Evolutionary conservation across 2,797 vertebrate genomes (phyloP).

Genomic region (Morus bassanus): DNA sequence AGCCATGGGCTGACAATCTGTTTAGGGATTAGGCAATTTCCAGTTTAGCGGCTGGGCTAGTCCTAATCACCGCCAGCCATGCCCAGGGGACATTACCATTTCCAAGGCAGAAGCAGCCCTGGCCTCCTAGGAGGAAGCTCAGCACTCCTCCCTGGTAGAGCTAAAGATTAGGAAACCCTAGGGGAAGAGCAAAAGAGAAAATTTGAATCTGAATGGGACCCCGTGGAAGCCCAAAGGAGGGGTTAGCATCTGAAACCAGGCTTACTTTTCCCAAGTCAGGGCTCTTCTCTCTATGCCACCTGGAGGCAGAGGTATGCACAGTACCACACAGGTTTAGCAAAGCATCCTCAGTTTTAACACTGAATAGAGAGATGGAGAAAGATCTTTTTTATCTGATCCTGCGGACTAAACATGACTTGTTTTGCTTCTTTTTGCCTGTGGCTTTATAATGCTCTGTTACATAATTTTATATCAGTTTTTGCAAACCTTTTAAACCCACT

Average conservation of each 20-base stretch:
- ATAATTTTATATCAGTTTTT: background rate
- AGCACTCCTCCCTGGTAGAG: background rate
- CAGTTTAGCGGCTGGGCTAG: background rate
- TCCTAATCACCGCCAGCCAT: background rate
- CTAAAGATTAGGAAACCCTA: background rate
- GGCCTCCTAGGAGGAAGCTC: background rate
- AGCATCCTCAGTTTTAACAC: background rate
- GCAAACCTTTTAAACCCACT: background rate
- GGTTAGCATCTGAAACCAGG: background rate
- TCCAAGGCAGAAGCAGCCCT: background rate
- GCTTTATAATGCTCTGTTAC: background rate
- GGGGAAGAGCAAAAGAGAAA: background rate
- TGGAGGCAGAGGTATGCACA: background rate
- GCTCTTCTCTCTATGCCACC: background rate
- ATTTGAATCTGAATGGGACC: background rate
- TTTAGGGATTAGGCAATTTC: background rate
- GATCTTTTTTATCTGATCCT: background rate
- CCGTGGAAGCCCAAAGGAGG: background rate
- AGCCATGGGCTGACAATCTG: background rate
- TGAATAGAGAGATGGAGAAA: background rate
- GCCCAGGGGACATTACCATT: background rate
- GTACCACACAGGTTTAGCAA: background rate
- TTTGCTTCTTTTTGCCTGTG: background rate
- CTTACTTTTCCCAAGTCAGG: background rate
- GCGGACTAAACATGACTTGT: background rate